Evolutionary conservation across 92 coral and sea anemone genomes (phyloP), one percentile per base, ranked within the genome.

Genomic region (Phymanthus crucifer): DNA sequence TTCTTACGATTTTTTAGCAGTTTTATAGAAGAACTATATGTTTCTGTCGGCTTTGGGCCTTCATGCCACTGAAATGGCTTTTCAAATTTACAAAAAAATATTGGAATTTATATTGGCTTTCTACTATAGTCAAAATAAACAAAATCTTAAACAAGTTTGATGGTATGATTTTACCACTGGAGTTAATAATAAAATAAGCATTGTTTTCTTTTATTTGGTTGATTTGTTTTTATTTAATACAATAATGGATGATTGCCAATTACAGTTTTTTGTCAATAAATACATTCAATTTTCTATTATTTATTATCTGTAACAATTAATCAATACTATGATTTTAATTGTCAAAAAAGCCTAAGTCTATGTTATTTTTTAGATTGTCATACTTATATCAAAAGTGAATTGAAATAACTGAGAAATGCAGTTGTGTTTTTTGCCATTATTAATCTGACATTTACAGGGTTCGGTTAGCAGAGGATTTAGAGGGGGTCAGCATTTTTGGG

Each of bases 211-310:
- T 26, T 61, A 0, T 29, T 24, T 61, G 18, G 18, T 8, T 12
- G 16, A 18, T 9, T 23, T 23, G 5, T 8, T 24, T 23, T 24
- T 11, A 6, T 21, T 35, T 64, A 45, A 14, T 77, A 64, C 69
- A 77, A 77, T 77, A 46, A 40, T 77, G 81, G 81, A 77, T 61
- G 37, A n/a, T 38, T 77, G 81, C 81, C 81, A 77, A 61, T 2
- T 16, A n/a, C 24, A 70, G 32, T 34, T 37, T 35, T 40, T 36
- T 71, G 29, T 71, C 33, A 71, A 21, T 36, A 32, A 40, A 71
- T 19, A 71, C n/a, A 13, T 35, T 50, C 0, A 50, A 19, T 18
- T 29, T 45, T 13, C 40, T 14, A 73, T 40, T 13, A 19, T 18
- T 29, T 45, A 31, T 73, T 14, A 73, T 40, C 27, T 35, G 45